Evolutionary conservation across 1,140 invertebrate genomes (phyloP).

Genomic region (Diachasmimorpha longicaudata): DNA sequence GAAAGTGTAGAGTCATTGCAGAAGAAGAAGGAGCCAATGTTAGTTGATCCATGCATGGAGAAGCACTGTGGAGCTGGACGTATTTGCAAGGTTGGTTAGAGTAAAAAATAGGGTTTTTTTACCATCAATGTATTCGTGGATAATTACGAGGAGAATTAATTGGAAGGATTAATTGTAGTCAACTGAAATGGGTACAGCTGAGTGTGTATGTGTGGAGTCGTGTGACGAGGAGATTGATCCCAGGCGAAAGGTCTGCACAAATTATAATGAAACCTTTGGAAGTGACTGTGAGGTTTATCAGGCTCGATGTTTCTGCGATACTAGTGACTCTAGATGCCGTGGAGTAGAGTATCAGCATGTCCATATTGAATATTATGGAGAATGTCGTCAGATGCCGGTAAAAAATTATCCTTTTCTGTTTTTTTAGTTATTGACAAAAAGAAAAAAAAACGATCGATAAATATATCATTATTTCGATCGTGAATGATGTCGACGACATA

Average conservation of each 20-base stretch:
- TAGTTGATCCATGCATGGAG: constrained; percentile 78
- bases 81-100: constrained; percentile 74
- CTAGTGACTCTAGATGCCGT: constrained; percentile 74
- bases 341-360: constrained; percentile 81
- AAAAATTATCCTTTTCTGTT: constrained; percentile 39
- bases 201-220: constrained; percentile 84
- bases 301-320: constrained; percentile 86
- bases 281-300: constrained; percentile 93
- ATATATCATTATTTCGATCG: no score
- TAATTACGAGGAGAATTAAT: neutral
- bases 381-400: constrained; percentile 80
- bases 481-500: no score
- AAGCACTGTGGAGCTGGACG: constrained; percentile 90
- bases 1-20: constrained; percentile 37
- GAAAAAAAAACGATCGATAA: no score
- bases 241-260: constrained; percentile 87
- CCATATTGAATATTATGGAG: constrained; percentile 92
- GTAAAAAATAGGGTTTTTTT: no score
- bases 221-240: constrained; percentile 82
- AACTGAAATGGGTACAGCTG: constrained; percentile 73
- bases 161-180: constrained; percentile 35
- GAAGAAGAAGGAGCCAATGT: constrained; percentile 33
- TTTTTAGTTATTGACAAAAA: no score
- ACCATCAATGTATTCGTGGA: neutral
- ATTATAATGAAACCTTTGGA: constrained; percentile 91